phyloP scores from a whole-genome alignment of 2,797 vertebrate genomes.

The Poecilia picta region DNA sequence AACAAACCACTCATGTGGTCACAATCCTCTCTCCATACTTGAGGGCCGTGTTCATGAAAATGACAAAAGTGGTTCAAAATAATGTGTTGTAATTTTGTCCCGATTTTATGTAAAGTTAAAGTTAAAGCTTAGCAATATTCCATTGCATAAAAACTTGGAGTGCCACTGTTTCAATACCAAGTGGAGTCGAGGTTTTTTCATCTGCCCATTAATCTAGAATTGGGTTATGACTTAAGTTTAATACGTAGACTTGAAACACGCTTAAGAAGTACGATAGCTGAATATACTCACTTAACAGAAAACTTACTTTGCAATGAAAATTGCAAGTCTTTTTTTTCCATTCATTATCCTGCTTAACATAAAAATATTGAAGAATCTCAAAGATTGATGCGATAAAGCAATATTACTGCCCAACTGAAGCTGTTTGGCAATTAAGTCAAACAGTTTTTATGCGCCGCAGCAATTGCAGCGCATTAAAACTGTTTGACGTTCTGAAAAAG shows the following conservation, averaged over 20 bases:
- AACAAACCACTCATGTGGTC: background rate
- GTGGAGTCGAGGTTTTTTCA: background rate
- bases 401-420: background rate
- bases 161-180: background rate
- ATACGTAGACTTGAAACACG: background rate
- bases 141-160: background rate
- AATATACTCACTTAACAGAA: background rate
- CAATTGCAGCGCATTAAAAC: background rate
- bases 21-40: background rate
- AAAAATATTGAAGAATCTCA: background rate
- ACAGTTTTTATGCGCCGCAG: too few relatives aligned
- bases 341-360: background rate
- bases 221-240: background rate
- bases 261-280: background rate
- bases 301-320: background rate
- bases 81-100: background rate
- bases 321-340: background rate
- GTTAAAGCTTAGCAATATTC: background rate
- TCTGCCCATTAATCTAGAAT: background rate
- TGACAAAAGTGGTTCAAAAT: background rate
- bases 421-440: background rate
- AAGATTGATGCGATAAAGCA: background rate
- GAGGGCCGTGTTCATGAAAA: background rate
- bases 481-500: background rate
- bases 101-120: background rate